Conservation (phyloP, 2,113 vertebrate species). For the Furnarius figulus region DNA sequence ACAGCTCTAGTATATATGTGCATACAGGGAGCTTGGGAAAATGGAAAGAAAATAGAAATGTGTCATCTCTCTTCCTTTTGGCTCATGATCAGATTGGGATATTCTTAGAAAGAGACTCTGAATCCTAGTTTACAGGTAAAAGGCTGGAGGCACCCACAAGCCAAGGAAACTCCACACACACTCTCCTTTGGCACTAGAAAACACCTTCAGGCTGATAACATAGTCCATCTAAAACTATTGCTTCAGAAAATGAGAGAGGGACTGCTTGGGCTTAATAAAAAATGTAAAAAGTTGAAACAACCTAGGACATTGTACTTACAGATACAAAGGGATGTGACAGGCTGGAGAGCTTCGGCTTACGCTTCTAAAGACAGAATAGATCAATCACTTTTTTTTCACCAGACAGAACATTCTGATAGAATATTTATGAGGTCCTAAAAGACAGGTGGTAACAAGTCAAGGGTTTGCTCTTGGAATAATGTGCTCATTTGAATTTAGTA, state of each 20-base stretch:
- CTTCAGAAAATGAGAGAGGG: neutral
- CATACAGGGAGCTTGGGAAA: neutral
- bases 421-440: slow-evolving; percentile 22
- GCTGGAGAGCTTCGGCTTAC: slow-evolving; percentile 70
- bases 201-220: neutral
- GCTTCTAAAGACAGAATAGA: slow-evolving; percentile 42
- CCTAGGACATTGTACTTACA: slow-evolving; percentile 50
- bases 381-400: neutral
- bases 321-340: slow-evolving; percentile 74
- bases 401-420: neutral
- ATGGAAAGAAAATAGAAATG: neutral
- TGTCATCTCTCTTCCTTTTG: neutral
- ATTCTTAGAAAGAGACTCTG: neutral
- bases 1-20: neutral
- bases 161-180: neutral
- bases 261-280: neutral
- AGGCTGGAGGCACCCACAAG: neutral
- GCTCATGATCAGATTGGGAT: neutral
- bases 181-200: neutral
- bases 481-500: neutral
- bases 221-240: neutral
- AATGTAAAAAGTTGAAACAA: neutral
- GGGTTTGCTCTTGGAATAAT: slow-evolving; percentile 3
- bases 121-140: neutral
- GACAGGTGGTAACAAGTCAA: neutral